Evolutionary conservation across 2,797 vertebrate species (phyloP).

Genomic region (Chaetophractus vellerosus): DNA sequence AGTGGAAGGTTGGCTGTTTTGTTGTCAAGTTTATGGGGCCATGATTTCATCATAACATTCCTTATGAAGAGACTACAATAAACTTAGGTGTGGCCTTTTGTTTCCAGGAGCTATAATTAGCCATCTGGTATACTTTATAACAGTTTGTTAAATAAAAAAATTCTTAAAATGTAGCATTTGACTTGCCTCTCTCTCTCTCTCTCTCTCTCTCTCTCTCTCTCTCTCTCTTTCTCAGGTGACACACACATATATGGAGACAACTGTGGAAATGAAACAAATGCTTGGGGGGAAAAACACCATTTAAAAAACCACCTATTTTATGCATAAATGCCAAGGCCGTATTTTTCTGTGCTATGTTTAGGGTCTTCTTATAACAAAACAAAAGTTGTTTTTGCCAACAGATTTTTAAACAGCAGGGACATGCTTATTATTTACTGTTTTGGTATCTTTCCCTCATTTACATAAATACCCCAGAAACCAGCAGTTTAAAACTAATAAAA

Average conservation of each 20-base stretch:
- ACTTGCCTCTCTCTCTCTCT: not conserved
- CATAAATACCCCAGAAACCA: conserved; percentile 86
- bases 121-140: conserved; percentile 63
- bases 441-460: conserved; percentile 84
- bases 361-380: conserved; percentile 66
- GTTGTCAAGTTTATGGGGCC: conserved; percentile 10
- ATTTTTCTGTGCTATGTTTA: conserved; percentile 76
- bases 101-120: conserved; percentile 57
- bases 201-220: not conserved
- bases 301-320: conserved; percentile 26
- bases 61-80: not conserved
- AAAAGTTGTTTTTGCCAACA: conserved; percentile 81
- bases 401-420: conserved; percentile 85
- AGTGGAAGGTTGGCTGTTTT: not conserved
- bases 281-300: not conserved
- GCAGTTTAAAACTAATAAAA: conserved; percentile 86
- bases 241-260: not conserved
- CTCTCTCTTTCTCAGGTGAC: not conserved
- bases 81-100: conserved; percentile 60
- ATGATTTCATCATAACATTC: conserved; percentile 53
- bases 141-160: conserved; percentile 70
- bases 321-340: conserved; percentile 43
- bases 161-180: conserved; percentile 48
- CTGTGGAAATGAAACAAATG: conserved; percentile 50
- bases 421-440: conserved; percentile 85